Evolutionary conservation across 2,888 invertebrate species (phyloP).

Genomic region (Habrosyne pyritoides): DNA sequence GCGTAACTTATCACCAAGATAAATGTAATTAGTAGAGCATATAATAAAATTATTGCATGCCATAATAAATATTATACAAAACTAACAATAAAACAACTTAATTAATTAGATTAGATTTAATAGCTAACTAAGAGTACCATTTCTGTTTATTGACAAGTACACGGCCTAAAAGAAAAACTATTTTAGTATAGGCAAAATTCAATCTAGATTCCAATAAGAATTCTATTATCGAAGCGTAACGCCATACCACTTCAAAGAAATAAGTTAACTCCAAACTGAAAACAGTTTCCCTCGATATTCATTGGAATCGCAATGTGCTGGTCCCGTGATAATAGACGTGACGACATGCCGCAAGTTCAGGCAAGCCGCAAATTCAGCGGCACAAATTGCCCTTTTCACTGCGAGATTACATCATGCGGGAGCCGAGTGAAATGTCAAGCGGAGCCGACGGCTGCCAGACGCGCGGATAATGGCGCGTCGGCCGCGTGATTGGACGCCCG

Average conservation of each 20-base stretch:
- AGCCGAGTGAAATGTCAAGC: slow-evolving; percentile 84
- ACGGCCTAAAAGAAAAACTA: neutral
- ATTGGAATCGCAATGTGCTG: slow-evolving; percentile 42
- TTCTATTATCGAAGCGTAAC: slow-evolving; percentile 15
- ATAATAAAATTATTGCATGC: neutral
- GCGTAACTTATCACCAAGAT: too few relatives aligned
- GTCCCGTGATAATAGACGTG: slow-evolving; percentile 72
- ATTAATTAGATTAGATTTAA: too few relatives aligned
- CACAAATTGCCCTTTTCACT: slow-evolving; percentile 84
- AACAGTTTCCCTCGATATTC: slow-evolving; percentile 39
- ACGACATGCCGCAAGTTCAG: slow-evolving; percentile 77
- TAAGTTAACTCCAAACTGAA: slow-evolving; percentile 10
- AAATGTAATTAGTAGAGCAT: too few relatives aligned
- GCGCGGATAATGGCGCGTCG: slow-evolving; percentile 84
- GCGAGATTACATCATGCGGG: slow-evolving; percentile 84
- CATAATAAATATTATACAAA: too few relatives aligned
- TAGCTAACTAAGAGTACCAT: too few relatives aligned
- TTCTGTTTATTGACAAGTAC: too few relatives aligned
- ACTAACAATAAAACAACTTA: too few relatives aligned
- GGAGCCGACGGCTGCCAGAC: slow-evolving; percentile 83
- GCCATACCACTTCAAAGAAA: slow-evolving; percentile 1
- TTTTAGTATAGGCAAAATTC: slow-evolving; percentile 16
- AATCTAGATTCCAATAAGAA: slow-evolving; percentile 39
- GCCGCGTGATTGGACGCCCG: slow-evolving; percentile 81
- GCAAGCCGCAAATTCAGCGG: slow-evolving; percentile 82